phyloP scores from a whole-genome alignment of 2,113 vertebrate genomes.

The Illadopsis cleaveri region DNA sequence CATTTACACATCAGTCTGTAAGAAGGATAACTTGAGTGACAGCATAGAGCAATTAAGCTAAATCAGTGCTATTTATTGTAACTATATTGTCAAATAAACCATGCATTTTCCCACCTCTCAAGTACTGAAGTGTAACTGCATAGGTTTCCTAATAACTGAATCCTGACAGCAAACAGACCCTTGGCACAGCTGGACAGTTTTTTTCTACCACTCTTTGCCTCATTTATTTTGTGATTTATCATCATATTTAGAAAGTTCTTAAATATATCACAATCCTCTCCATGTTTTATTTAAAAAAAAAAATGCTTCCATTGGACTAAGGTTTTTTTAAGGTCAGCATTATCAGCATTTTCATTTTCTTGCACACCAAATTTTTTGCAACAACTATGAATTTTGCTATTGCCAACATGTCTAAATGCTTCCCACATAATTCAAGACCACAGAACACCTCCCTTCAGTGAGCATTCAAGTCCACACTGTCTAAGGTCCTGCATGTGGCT shows the following conservation, averaged over 20 bases:
- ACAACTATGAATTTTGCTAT: background rate
- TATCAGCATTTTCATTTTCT: background rate
- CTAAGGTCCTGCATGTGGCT: background rate
- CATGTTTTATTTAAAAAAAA: background rate
- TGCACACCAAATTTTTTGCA: accelerated
- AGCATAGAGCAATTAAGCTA: background rate
- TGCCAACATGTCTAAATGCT: background rate
- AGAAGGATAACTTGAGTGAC: background rate
- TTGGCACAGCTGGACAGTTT: background rate
- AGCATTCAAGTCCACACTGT: background rate
- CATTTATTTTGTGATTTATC: background rate
- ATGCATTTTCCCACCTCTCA: background rate
- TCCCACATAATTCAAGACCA: background rate
- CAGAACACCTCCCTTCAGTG: accelerated
- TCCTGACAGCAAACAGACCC: background rate
- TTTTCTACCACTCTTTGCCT: background rate
- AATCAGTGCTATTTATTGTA: background rate
- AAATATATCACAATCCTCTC: background rate
- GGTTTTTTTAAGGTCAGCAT: background rate
- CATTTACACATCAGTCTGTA: background rate
- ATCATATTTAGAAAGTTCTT: background rate
- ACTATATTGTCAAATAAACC: background rate
- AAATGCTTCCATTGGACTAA: background rate
- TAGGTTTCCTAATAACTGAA: background rate
- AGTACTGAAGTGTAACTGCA: background rate